Conservation (phyloP, 1,140 invertebrate species). For the honey bee (Apis mellifera) region DNA sequence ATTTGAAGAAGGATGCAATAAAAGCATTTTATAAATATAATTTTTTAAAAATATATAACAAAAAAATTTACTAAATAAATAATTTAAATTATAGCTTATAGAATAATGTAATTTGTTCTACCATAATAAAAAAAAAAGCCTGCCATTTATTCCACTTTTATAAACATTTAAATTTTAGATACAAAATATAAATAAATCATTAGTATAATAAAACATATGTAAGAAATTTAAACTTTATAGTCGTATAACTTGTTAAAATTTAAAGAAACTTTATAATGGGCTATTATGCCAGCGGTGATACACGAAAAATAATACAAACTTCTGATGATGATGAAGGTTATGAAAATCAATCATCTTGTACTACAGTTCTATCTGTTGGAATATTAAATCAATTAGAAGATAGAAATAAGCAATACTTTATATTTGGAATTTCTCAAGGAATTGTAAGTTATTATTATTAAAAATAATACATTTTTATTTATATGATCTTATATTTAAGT, state of each 20-base stretch:
- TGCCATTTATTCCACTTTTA: constrained; percentile 9
- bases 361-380: constrained; percentile 22
- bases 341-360: constrained; percentile 33
- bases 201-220: constrained; percentile 13
- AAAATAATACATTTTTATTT: background rate
- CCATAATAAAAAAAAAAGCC: constrained; percentile 31
- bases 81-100: background rate
- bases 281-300: constrained; percentile 60
- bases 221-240: background rate
- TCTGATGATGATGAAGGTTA: constrained; percentile 70
- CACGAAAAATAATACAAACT: constrained; percentile 56
- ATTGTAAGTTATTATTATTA: constrained; percentile 56
- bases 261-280: constrained; percentile 52
- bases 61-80: constrained; percentile 19
- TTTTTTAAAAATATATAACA: constrained; percentile 21
- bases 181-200: constrained; percentile 38
- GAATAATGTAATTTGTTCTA: background rate
- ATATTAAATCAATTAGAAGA: constrained; percentile 36
- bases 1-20: constrained; percentile 27
- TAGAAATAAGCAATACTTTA: constrained; percentile 42
- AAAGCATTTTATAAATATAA: constrained; percentile 4
- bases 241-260: background rate
- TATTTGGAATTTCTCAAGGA: constrained; percentile 34
- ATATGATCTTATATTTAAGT: constrained; percentile 45
- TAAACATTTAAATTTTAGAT: constrained; percentile 5